A percentile compares a stretch with the other conserved stretches of the same genome.
phyloP scores from a whole-genome alignment of 2,888 invertebrate species.

The Alloplasta piceator region DNA sequence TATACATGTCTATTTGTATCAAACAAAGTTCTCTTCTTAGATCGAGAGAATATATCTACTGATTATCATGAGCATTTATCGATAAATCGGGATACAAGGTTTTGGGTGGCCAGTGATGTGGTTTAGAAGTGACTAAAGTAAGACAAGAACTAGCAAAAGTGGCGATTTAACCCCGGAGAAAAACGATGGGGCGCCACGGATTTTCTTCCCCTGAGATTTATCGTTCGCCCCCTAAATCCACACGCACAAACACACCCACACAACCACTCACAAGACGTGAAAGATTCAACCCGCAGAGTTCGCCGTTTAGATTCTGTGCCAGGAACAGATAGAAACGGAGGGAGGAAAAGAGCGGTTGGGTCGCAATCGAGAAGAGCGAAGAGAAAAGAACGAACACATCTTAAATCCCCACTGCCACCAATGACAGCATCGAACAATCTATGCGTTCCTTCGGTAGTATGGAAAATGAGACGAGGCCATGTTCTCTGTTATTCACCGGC shows the following conservation, averaged over 20 bases:
- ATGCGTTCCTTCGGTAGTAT: neutral
- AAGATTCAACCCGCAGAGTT: constrained; percentile 61
- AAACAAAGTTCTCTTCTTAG: too few relatives aligned
- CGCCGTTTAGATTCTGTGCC: constrained; percentile 32
- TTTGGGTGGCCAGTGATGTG: constrained; percentile 1
- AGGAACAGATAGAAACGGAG: constrained; percentile 14
- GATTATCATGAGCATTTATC: too few relatives aligned
- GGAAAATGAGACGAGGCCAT: constrained; percentile 18
- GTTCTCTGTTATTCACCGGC: constrained; percentile 29
- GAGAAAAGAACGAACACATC: constrained; percentile 29
- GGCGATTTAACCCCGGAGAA: constrained; percentile 59
- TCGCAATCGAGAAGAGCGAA: neutral
- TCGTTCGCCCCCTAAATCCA: constrained; percentile 49
- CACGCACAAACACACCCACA: too few relatives aligned
- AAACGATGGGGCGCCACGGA: constrained; percentile 66
- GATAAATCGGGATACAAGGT: neutral
- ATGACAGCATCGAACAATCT: constrained; percentile 23
- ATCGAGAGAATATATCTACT: too few relatives aligned
- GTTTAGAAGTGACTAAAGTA: constrained; percentile 43
- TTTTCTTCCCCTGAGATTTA: constrained; percentile 64
- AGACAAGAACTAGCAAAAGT: constrained; percentile 52
- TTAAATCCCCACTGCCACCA: constrained; percentile 26
- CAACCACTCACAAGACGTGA: constrained; percentile 36
- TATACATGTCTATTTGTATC: too few relatives aligned
- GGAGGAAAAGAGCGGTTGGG: neutral